Percentiles rank a stretch among this genome's conserved stretches.
These are phyloP conservation scores for Sphaerodactylus townsendi DNA, from an alignment of 2,113 vertebrate species.

Conservation along the genomic window DNA sequence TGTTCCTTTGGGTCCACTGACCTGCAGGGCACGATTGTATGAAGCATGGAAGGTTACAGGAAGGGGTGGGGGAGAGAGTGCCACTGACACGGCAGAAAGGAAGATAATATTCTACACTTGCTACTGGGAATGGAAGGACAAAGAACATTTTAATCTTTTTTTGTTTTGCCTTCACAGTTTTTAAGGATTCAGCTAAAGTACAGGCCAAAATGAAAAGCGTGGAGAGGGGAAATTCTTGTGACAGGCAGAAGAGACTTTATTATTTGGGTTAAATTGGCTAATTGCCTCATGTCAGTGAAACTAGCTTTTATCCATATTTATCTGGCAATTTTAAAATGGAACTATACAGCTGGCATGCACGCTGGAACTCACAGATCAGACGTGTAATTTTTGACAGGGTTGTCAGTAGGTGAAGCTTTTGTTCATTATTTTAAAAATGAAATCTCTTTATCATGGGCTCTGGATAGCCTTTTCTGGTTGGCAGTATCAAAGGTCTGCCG, in stretches of 20 bases:
- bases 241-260: background rate
- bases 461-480: background rate
- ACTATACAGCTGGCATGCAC: slow-evolving; percentile 3
- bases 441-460: background rate
- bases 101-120: background rate
- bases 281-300: background rate
- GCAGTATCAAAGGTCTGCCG: background rate
- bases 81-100: background rate
- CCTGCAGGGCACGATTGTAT: too few species aligned
- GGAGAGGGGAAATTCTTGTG: background rate
- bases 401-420: background rate
- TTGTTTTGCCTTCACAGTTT: slow-evolving; percentile 14
- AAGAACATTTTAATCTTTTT: background rate
- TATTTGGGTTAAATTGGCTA: slow-evolving; percentile 35
- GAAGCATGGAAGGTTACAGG: too few species aligned
- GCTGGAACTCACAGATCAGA: background rate
- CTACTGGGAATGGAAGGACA: background rate
- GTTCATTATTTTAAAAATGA: background rate
- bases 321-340: background rate
- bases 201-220: background rate
- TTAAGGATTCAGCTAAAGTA: slow-evolving; percentile 28
- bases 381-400: background rate
- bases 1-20: too few species aligned
- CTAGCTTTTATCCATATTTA: background rate
- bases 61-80: too few species aligned